Base-by-base conservation (phyloP, 1,140 invertebrate genomes). In the Anoplolepis gracilipes region DNA sequence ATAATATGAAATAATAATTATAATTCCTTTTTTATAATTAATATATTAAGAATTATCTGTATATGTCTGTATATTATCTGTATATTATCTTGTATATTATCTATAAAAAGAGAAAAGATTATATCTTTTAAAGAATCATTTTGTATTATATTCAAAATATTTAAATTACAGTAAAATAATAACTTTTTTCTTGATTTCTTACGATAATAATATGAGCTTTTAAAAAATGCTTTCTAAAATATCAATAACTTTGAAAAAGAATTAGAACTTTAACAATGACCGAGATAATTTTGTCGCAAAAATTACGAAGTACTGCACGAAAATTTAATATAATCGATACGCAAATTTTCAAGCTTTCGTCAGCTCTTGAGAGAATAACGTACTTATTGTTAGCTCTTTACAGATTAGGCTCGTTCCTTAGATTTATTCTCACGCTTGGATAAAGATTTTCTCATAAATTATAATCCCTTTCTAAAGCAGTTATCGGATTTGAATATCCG, bases 401-500 rank as follows among this genome's bases (percentile, higher is more conserved):
- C 55, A 28, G 28, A 76, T 76, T 76, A 76, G 22, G 8, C 55
- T 61, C 19, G 33, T 39, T n/a, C 36, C 4, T 39, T 16, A 61
- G 22, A 61, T 76, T 61, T 39, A 7, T 42, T 28, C 70, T 19
- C 1, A 25, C 33, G 13, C 8, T 16, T 25, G 55, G 10, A 11
- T 61, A 46, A 30, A 4, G 6, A 3, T 28, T 76, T 73, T 42
- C 55, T 76, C 16, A 16, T 76, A 39, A 76, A 76, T 76, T 62
- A 76, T 42, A 25, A 75, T 76, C 25, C 25, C 2, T 62, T 19
- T 8, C 10, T 6, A 10, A 76, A 28, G 13, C 39, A 16, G 22
- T 76, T 25, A n/a, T 75, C 53, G n/a, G 22, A 39, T 61, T 16
- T 42, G 36, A 59, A 42, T 3, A 6, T 8, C 2, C 16, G 22